Evolutionary conservation across 2,113 vertebrate species (phyloP).

Genomic region (Chloropsis cyanopogon): DNA sequence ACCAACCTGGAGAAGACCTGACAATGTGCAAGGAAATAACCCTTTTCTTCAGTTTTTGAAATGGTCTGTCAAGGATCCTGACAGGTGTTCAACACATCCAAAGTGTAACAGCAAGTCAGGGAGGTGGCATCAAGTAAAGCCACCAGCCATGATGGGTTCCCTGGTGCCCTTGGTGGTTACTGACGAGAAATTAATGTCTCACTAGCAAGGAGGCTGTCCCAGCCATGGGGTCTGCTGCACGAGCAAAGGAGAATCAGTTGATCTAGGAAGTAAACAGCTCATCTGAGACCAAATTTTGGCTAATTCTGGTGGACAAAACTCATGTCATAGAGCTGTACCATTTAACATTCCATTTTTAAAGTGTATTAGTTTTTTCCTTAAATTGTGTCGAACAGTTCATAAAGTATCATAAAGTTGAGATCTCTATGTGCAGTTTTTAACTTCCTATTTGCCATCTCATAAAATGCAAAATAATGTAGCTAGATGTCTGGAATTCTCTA

Average conservation of each 20-base stretch:
- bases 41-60: background rate
- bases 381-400: background rate
- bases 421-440: background rate
- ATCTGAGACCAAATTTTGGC: background rate
- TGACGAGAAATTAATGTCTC: background rate
- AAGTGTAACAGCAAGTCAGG: background rate
- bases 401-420: background rate
- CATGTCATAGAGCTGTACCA: background rate
- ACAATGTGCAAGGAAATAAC: background rate
- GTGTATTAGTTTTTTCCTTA: background rate
- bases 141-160: background rate
- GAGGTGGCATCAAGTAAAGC: background rate
- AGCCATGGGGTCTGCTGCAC: background rate
- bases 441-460: background rate
- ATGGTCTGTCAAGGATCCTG: background rate
- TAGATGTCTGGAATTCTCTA: background rate
- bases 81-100: background rate
- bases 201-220: background rate
- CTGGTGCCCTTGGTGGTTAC: background rate
- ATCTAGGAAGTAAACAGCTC: background rate
- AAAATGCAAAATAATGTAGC: background rate
- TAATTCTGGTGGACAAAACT: background rate
- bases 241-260: background rate
- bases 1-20: background rate
- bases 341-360: background rate